Conservation (phyloP, 2,113 vertebrate genomes). For the Clarias batrachus region DNA sequence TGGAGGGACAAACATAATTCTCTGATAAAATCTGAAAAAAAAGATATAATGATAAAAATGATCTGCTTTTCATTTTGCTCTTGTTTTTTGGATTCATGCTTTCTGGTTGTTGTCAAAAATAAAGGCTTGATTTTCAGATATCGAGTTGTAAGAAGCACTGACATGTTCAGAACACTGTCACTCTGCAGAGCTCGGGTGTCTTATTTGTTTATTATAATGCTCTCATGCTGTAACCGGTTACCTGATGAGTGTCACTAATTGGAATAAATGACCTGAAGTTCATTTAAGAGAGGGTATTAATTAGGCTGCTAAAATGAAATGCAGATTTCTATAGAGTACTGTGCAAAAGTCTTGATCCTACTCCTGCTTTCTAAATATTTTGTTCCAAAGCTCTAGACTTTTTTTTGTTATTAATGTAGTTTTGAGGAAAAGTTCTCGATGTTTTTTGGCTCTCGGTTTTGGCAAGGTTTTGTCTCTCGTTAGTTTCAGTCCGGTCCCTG, state of each 20-base stretch:
- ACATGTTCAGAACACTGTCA: background rate
- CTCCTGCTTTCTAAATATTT: too few relatives aligned
- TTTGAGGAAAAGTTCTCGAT: too few relatives aligned
- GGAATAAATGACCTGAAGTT: background rate
- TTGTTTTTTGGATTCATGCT: background rate
- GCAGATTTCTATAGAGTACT: too few relatives aligned
- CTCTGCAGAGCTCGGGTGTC: background rate
- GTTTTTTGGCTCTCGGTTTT: too few relatives aligned
- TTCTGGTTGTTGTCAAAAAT: background rate
- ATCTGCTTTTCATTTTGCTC: background rate
- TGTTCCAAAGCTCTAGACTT: too few relatives aligned
- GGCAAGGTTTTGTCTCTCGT: too few relatives aligned
- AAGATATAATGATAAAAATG: too few relatives aligned
- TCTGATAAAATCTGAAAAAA: too few relatives aligned
- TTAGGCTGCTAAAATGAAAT: background rate
- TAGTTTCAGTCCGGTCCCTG: too few relatives aligned
- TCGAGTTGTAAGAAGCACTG: background rate
- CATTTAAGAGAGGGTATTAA: background rate
- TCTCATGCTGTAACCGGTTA: background rate
- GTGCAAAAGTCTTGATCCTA: too few relatives aligned
- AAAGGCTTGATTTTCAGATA: background rate
- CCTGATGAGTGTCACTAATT: background rate
- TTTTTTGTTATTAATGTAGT: too few relatives aligned
- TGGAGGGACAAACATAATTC: too few relatives aligned
- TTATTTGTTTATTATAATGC: background rate